Evolutionary conservation across 2,113 vertebrate species (phyloP).

Genomic region (Sterna hirundo): DNA sequence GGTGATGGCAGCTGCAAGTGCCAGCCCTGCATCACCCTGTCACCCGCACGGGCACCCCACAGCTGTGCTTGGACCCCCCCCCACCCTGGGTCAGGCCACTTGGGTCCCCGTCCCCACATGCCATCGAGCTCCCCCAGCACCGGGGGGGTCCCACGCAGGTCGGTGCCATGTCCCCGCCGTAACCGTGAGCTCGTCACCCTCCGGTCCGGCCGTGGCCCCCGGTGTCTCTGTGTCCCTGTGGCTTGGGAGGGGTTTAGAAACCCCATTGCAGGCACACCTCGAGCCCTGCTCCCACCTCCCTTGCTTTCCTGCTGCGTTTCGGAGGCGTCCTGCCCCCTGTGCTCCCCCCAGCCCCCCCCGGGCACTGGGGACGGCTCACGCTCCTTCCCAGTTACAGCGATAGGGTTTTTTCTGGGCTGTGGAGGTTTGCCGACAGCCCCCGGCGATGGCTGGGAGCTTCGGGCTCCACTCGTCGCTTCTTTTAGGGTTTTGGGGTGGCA

Average conservation of each 20-base stretch:
- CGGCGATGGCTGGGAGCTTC: neutral
- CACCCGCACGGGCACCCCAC: fast-evolving
- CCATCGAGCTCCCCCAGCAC: neutral
- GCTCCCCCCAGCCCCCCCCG: fast-evolving
- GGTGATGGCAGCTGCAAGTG: neutral
- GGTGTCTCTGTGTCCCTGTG: fast-evolving
- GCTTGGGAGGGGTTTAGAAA: neutral
- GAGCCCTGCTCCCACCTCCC: neutral
- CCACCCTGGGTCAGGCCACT: fast-evolving
- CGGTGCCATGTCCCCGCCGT: fast-evolving
- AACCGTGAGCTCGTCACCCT: fast-evolving
- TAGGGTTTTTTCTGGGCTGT: neutral
- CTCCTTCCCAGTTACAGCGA: neutral
- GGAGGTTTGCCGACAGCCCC: neutral
- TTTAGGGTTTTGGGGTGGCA: fast-evolving
- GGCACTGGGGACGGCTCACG: fast-evolving
- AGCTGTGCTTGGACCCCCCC: fast-evolving
- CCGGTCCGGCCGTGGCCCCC: fast-evolving
- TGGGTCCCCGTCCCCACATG: fast-evolving
- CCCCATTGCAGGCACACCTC: fast-evolving
- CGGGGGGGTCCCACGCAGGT: fast-evolving
- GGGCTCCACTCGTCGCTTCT: neutral
- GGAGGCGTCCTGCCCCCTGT: neutral
- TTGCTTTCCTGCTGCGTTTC: neutral
- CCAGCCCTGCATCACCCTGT: neutral